Evolutionary conservation across 2,888 invertebrate genomes (phyloP), one percentile per base, ranked within the genome.

Genomic region (Diadegma fenestrale): DNA sequence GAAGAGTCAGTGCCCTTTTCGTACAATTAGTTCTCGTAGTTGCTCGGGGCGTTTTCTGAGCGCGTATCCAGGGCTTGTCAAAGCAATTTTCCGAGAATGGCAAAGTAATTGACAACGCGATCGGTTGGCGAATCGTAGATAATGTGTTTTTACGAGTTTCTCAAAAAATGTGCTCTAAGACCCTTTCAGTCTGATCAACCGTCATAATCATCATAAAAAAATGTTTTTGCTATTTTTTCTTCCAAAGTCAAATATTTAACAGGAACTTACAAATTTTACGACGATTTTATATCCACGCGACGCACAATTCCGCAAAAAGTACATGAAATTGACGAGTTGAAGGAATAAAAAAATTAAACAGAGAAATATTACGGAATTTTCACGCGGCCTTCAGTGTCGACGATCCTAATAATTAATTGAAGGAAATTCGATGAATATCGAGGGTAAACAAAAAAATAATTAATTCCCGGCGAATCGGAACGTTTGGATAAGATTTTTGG

Each of bases 101-200:
- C 10, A 69, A 69, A 48, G 30, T 30, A 69, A 48, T 30, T 48
- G 30, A 69, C 45, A 10, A 17, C 48, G 30, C 48, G 30, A 26
- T 14, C 58, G 26, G 45, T 8, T 26, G 22, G 43, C 68, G 1
- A 22, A 69, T 33, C 2, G 45, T 48, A 0, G 69, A 12, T 10
- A n/a, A 48, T 33, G 30, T n/a, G 12, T n/a, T 69, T 69, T 14
- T 1, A 45, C n/a, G 17, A 68, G 45, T 26, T n/a, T 45, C 17
- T 26, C n/a, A 26, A 5, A 45, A 58, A 12, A 12, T 58, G 14
- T 12, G 14, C 14, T 54, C 54, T 54, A 4, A 26, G 5, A 58
- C 4, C 26, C 58, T 58, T 58, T 26, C 58, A 58, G 58, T 58
- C 58, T 26, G 58, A 58, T 58, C 14, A 26, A 58, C 26, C 37